Evolutionary conservation across 2,888 invertebrate species (phyloP), one percentile per base, ranked within the genome.

Genomic region (Philopedon plagiatum): DNA sequence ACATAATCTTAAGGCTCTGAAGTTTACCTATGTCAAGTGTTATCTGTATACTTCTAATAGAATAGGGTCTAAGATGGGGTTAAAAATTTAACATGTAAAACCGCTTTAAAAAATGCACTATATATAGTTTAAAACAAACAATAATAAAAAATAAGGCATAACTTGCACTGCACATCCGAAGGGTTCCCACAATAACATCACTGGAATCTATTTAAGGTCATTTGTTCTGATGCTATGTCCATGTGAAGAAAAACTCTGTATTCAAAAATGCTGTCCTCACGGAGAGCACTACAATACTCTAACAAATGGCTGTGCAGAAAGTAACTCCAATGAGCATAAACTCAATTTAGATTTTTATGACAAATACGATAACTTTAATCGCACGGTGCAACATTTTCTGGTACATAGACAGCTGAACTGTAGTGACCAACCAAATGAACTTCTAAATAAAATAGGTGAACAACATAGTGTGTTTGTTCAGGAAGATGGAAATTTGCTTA

Each of bases 261-360:
- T 76, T 37, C 64, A 67, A 34, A 77, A 77, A 67, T 77, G 77
- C 46, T 77, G 77, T 51, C 64, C 66, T 7, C 37, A 56, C 9
- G 66, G 68, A 7, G 61, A 57, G 18, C 74, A 76, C 61, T 76
- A 70, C 46, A 74, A 72, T 46, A 72, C 70, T 0, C 13, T 46
- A 13, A 44, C 21, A 4, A 34, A 58, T 23, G 21, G 34, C 9
- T 66, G 66, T 41, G 23, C 46, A 21, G 34, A 64, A 54, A 29
- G 13, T 5, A 1, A 8, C 7, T 13, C 2, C 13, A 7, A 57
- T 5, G 23, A 39, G 7, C 4, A 41, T 11, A 4, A 13, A 5
- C 13, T 8, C 11, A 26, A 13, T 5, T n/a, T 49, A 7, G 1
- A 26, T 26, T 49, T 49, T 13, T 26, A 49, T 49, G 26, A 23